A percentile compares a stretch with the other conserved stretches of the same genome.
phyloP scores from a whole-genome alignment of 2,113 vertebrate species.

The Elachura formosa region DNA sequence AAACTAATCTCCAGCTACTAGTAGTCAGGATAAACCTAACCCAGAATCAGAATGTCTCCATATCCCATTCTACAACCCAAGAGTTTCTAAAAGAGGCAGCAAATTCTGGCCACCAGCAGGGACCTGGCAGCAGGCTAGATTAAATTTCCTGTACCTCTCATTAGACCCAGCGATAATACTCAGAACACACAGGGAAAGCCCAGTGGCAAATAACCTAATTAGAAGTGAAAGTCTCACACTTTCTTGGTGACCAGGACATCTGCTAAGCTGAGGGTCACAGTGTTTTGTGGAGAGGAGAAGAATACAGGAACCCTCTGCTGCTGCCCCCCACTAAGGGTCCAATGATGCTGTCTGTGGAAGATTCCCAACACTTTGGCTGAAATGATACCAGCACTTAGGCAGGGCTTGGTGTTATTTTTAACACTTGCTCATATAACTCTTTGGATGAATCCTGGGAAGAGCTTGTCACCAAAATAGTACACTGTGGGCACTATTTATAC shows the following conservation, averaged over 20 bases:
- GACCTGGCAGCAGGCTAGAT: not conserved
- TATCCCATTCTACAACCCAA: not conserved
- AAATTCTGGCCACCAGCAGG: not conserved
- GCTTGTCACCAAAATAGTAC: slow-evolving; percentile 50
- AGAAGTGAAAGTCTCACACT: not conserved
- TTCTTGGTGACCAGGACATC: not conserved
- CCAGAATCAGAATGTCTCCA: not conserved
- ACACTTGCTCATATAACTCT: slow-evolving; percentile 57
- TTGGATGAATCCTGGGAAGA: slow-evolving; percentile 53
- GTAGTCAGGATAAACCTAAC: not conserved
- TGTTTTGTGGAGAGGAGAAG: no score
- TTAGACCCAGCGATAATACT: not conserved
- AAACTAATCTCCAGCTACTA: not conserved
- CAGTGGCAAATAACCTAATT: not conserved
- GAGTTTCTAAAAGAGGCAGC: not conserved
- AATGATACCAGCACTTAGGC: not conserved
- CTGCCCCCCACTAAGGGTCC: not conserved
- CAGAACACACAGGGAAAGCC: not conserved
- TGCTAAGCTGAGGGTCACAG: not conserved
- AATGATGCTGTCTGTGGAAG: not conserved
- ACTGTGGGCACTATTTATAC: slow-evolving; percentile 58
- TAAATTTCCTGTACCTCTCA: not conserved
- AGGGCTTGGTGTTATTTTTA: slow-evolving; percentile 61
- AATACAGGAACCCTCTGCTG: not conserved
- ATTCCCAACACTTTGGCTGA: not conserved